These are phyloP conservation scores for Ceuthmochares aereus DNA, from an alignment of 2,113 vertebrate genomes.

Conservation along the genomic window DNA sequence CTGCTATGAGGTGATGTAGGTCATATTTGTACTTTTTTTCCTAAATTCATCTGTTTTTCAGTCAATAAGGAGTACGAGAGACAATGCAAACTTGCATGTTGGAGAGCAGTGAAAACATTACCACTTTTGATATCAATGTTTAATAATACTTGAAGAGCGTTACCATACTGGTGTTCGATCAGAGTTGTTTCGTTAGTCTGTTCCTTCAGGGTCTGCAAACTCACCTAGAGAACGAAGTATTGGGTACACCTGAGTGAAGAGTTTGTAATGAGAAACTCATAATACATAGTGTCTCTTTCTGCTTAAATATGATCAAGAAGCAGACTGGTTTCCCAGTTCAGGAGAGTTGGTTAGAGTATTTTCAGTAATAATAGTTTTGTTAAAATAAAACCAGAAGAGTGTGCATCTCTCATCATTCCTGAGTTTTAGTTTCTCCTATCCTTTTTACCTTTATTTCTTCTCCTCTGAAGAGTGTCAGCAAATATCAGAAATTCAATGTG, in stretches of 20 bases:
- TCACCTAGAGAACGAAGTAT: neutral
- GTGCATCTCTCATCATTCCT: neutral
- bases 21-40: constrained; percentile 42
- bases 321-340: neutral
- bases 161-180: neutral
- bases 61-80: constrained; percentile 24
- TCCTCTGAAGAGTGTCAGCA: neutral
- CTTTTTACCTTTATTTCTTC: neutral
- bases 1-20: constrained; percentile 33
- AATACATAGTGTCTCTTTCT: neutral
- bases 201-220: neutral
- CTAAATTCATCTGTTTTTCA: neutral
- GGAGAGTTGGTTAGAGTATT: neutral
- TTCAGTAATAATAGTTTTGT: neutral
- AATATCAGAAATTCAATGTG: neutral
- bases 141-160: neutral
- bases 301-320: neutral
- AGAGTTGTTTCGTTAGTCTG: neutral
- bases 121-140: neutral
- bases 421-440: neutral
- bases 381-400: neutral
- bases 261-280: neutral
- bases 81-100: constrained; percentile 9
- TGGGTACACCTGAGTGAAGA: neutral
- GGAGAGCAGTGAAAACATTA: neutral